A percentile compares a stretch with the other conserved stretches of the same genome.
Conservation (phyloP, 2,797 vertebrate species). For the Sebastes wilsoni region DNA sequence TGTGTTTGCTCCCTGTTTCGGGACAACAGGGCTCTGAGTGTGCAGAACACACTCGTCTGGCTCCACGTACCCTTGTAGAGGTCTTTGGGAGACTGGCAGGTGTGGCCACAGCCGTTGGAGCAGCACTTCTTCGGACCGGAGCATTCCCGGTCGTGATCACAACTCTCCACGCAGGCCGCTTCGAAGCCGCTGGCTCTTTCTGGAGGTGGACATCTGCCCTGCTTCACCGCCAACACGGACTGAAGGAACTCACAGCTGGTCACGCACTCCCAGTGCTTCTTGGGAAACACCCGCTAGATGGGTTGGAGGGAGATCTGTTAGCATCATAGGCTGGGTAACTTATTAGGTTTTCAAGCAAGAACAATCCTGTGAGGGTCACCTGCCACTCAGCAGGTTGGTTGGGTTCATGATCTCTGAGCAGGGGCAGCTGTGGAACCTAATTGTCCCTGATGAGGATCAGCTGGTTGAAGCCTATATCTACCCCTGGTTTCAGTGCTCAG, state of each 20-base stretch:
- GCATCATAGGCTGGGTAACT: no score
- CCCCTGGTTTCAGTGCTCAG: no score
- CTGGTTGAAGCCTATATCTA: no score
- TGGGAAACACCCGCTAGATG: slow-evolving; percentile 86
- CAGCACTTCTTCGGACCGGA: slow-evolving; percentile 92
- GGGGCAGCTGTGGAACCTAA: no score
- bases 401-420: rapidly evolving
- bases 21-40: no score
- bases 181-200: slow-evolving; percentile 92
- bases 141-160: slow-evolving; percentile 88
- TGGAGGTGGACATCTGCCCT: slow-evolving; percentile 90
- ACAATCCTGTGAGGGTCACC: not conserved
- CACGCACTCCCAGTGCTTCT: slow-evolving; percentile 91
- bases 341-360: no score
- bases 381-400: no score
- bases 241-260: slow-evolving; percentile 94
- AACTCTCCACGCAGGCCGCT: slow-evolving; percentile 93
- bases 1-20: no score
- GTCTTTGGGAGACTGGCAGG: slow-evolving; percentile 91
- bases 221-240: slow-evolving; percentile 86
- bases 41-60: not conserved
- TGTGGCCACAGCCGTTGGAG: slow-evolving; percentile 92
- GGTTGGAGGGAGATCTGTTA: not conserved
- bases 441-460: no score
- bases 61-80: slow-evolving; percentile 85